Base-by-base conservation (phyloP, 2,797 vertebrate species). In the Intellagama lesueurii region DNA sequence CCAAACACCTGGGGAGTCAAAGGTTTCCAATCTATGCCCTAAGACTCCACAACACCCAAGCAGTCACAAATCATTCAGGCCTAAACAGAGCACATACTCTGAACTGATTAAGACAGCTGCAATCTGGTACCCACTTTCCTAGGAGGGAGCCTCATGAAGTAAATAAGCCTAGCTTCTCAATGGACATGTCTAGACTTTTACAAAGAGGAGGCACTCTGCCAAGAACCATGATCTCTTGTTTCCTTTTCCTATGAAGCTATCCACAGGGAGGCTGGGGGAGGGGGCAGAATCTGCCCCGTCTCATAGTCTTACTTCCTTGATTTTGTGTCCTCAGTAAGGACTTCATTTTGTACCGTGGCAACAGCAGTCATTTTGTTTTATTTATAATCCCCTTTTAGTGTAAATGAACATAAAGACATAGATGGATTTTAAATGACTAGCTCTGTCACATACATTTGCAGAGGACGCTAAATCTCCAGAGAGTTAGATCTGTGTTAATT, bases 401-500 rank as follows among this genome's bases (percentile, higher is more conserved):
- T 91, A 94, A 95, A 93, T 92, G 90, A 94, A 93, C 88, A 93
- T 87, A 93, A 92, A 93, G 93, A 88, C 78, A 93, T 87, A 94
- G 95, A 94, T 94, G 94, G 91, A 66, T 92, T 95, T 95, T 92
- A 94, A 96, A 95, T 94, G 93, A 92, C 93, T 90, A 77, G 91
- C 91, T 94, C 91, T 95, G 93, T 93, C 93, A 93, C 84, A 89
- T 84, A 86, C 66, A 72, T 32, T 92, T 92, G 87, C 90, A 76
- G 90, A 95, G 91, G 93, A 94, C 85, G 60, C 80, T 90, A 94
- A 95, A 92, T 60, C 95, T 95, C 94, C 91, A 11, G 94, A 92
- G 95, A 95, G 85, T 95, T 90, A 88, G 92, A 94, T 94, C 87
- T 93, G 80, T 91, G 94, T 95, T 96, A 96, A 96, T 96, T 96